phyloP scores from a whole-genome alignment of 2,797 vertebrate species.

The Notamacropus eugenii region DNA sequence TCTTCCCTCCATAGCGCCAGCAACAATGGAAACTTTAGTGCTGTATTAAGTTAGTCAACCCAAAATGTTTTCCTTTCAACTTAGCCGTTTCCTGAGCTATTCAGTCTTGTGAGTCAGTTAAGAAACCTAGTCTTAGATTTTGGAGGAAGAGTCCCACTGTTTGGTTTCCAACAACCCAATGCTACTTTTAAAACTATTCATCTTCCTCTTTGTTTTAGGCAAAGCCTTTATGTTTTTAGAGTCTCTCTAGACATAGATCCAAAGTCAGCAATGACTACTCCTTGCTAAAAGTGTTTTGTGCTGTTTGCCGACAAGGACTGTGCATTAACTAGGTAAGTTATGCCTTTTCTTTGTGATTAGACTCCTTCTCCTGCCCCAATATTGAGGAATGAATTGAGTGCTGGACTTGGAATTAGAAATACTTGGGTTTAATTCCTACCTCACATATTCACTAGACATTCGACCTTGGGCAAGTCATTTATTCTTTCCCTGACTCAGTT shows the following conservation, averaged over 20 bases:
- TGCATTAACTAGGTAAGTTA: background rate
- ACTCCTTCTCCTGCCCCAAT: background rate
- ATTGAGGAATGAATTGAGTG: background rate
- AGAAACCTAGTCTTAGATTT: background rate
- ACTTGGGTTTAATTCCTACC: background rate
- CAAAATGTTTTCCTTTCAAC: background rate
- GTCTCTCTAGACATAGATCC: background rate
- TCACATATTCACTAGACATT: background rate
- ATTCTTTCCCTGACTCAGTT: background rate
- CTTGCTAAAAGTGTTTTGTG: background rate
- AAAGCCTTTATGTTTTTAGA: background rate
- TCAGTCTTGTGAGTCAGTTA: background rate
- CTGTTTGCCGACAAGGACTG: background rate
- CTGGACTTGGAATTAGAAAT: background rate
- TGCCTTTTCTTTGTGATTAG: too few species aligned
- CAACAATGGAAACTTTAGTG: background rate
- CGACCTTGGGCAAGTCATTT: background rate
- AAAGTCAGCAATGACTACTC: background rate
- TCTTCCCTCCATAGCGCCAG: background rate
- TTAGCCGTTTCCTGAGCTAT: background rate
- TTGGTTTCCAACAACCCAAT: background rate
- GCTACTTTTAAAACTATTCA: background rate
- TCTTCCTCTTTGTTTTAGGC: background rate
- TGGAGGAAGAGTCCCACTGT: background rate
- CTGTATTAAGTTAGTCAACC: background rate